Evolutionary conservation across 2,888 invertebrate species (phyloP), one percentile per base, ranked within the genome.

Genomic region (Hololepta plana): DNA sequence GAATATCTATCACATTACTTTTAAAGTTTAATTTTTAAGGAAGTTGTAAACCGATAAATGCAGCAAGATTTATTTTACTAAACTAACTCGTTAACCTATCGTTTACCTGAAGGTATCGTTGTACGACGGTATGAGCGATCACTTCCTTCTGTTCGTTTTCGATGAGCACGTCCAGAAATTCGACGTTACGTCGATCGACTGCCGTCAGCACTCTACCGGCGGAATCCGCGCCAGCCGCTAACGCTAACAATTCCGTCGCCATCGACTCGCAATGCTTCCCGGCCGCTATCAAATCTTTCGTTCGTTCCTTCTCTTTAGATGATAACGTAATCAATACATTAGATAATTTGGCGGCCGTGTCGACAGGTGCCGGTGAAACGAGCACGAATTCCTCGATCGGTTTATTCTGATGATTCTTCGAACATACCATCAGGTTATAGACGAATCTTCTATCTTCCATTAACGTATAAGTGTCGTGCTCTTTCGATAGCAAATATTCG

Each of bases 141-240:
- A 85, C 85, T 60, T 93, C 91, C 51, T 95, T 98, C 51, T 96
- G 96, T 52, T 98, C 96, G 49, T 93, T 91, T 56, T 98, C 96
- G 40, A 98, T 98, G 21, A 98, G 64, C 1, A 95, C 87, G 51
- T 96, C 95, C 35, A 95, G 63, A 56, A 95, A 90, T 46, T 93
- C 95, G 11, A 87, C 79, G 47, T 88, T 93, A 31, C 90, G 64
- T 37, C 84, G 72, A 53, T 98, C 98, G 25, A 90, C 85, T 24
- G 98, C 88, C 28, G 93, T 90, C 20, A 98, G 67, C 32, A 98
- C 77, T 42, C 85, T 71, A 0, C 91, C 93, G 2, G 96, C 90
- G 3, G 90, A 91, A 57, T 93, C 88, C 1, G 85, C 77, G 5
- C 88, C 88, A 3, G 93, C 87, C 0, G 93, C 91, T 26, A 96